These are phyloP conservation scores for Dendronephthya gigantea DNA, from an alignment of 64 coral and sea anemone species.

Conservation along the genomic window DNA sequence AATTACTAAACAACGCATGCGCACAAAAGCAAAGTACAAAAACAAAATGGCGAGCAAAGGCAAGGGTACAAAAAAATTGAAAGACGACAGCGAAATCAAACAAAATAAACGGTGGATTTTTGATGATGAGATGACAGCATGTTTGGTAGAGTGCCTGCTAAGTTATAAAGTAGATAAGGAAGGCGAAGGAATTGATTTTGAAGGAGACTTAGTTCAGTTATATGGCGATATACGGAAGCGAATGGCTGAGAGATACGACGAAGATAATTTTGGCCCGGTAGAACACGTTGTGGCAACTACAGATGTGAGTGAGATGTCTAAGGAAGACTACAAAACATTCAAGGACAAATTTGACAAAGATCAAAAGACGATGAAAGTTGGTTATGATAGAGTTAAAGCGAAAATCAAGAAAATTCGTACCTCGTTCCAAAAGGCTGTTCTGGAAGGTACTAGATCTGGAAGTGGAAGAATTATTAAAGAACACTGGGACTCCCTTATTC, in stretches of 20 bases:
- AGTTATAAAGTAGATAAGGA: neutral
- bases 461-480: conserved; percentile 50
- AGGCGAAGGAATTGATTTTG: conserved; percentile 25
- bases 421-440: conserved; percentile 42
- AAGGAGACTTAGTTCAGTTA: conserved; percentile 34
- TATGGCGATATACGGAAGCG: conserved; percentile 14
- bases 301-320: conserved; percentile 23
- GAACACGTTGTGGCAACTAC: neutral
- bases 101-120: conserved; percentile 27
- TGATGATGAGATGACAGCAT: conserved; percentile 36
- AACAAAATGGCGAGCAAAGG: neutral
- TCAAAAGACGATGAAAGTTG: conserved; percentile 26
- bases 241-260: conserved; percentile 36
- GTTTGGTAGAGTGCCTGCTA: neutral
- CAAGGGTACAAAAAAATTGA: conserved; percentile 17
- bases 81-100: neutral
- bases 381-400: conserved; percentile 41
- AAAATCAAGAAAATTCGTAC: conserved; percentile 43
- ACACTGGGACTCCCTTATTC: conserved; percentile 30
- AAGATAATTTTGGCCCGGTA: conserved; percentile 36
- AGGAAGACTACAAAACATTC: conserved; percentile 32
- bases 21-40: neutral
- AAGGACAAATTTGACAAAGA: conserved; percentile 21
- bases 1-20: neutral
- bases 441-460: conserved; percentile 29